A percentile compares a stretch with the other conserved stretches of the same genome.
Evolutionary conservation across 2,888 invertebrate genomes (phyloP).

Genomic region (Cyrtodaria siliqua): DNA sequence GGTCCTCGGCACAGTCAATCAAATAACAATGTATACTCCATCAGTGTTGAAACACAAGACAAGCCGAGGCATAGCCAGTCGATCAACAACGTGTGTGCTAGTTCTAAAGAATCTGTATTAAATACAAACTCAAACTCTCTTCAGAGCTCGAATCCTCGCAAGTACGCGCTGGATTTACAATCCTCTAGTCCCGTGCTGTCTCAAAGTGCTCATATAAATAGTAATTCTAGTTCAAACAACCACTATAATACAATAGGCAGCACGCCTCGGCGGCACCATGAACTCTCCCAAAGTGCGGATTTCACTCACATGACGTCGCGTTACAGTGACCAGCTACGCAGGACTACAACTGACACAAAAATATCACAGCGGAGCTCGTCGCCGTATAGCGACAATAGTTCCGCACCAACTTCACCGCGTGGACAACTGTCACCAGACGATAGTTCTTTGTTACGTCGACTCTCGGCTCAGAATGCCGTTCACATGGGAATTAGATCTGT

Average conservation of each 20-base stretch:
- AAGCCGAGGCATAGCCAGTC: slow-evolving; percentile 45
- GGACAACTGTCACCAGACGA: slow-evolving; percentile 63
- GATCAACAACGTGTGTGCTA: slow-evolving; percentile 56
- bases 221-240: slow-evolving; percentile 23
- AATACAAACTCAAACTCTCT: slow-evolving; percentile 7
- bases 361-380: slow-evolving; percentile 69
- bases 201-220: slow-evolving; percentile 41
- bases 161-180: slow-evolving; percentile 46
- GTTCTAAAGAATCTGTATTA: slow-evolving; percentile 25
- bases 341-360: slow-evolving; percentile 77
- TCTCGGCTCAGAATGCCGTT: slow-evolving; percentile 78
- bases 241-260: slow-evolving; percentile 66
- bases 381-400: slow-evolving; percentile 52
- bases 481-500: slow-evolving; percentile 83
- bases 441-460: slow-evolving; percentile 62
- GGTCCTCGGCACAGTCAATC: slow-evolving; percentile 50
- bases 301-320: slow-evolving; percentile 68
- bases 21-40: slow-evolving; percentile 55
- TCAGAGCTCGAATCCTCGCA: slow-evolving; percentile 30
- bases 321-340: slow-evolving; percentile 67
- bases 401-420: slow-evolving; percentile 39
- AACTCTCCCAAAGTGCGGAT: slow-evolving; percentile 78
- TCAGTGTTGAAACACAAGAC: slow-evolving; percentile 36
- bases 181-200: slow-evolving; percentile 62
- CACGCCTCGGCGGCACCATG: slow-evolving; percentile 68